Base-by-base conservation (phyloP, 2,888 invertebrate species). In the Pyrrhosoma nymphula region DNA sequence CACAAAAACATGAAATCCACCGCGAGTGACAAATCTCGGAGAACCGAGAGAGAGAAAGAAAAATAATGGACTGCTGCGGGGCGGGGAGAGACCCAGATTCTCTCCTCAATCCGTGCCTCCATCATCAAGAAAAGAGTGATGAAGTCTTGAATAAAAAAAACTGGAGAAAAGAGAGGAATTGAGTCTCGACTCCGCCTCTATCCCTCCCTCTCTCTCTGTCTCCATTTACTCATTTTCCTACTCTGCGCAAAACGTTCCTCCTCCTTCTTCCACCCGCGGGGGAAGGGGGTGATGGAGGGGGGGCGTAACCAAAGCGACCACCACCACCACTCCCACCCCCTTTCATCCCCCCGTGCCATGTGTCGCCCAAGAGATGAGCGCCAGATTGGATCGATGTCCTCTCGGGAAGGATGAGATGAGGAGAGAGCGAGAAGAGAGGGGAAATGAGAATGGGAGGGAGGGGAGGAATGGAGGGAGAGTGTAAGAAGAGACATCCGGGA, bases 341-440 rank as follows among this genome's bases (percentile, higher is more conserved):
- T 16, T 26, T 3, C 69, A 1, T 26, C 16, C 3, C 82, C 16
- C 35, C 35, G 18, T 82, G 82, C 35, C 35, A 69, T 60, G 60
- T 69, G 69, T 69, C 16, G 14, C 30, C 82, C 82, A n/a, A 23
- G 82, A 82, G 82, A 82, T 82, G 82, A 82, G 82, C 82, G 82
- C 26, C 82, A 82, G 82, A 82, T 82, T 82, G 82, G 82, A 82
- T 82, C 82, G 82, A 82, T 82, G 82, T 82, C 82, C 82, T 82
- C 82, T 35, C 82, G 82, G 82, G 82, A 82, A 82, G 82, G 82
- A 82, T 82, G 82, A 82, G 82, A 82, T 82, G 82, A 82, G 82
- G 82, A n/a, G 16, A 35, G 82, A 8, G 35, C 10, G 35, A 18
- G 35, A 8, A 35, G 82, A 16, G 16, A n/a, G 69, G 69, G 69